phyloP scores from a whole-genome alignment of 2,797 vertebrate genomes.

The Bovichtus diacanthus region DNA sequence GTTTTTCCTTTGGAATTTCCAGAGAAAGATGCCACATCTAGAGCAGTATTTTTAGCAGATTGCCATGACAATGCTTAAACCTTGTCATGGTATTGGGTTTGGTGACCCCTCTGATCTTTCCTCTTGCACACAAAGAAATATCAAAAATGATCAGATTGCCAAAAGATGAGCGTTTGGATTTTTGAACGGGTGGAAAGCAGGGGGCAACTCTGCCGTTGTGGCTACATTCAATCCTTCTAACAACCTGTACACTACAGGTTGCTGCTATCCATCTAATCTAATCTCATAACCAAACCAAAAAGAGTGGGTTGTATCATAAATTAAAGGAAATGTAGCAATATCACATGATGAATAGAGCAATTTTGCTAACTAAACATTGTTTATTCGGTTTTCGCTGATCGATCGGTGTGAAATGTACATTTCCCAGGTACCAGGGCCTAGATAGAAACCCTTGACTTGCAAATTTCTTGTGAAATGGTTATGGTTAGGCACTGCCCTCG shows the following conservation, averaged over 20 bases:
- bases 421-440: background rate
- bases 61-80: too few species aligned
- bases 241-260: background rate
- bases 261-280: background rate
- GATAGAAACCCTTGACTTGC: too few species aligned
- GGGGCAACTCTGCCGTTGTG: background rate
- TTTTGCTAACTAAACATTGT: too few species aligned
- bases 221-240: background rate
- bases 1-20: background rate
- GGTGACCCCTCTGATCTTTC: background rate
- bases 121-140: background rate
- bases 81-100: too few species aligned
- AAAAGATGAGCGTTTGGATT: too few species aligned
- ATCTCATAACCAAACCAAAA: background rate
- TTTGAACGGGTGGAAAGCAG: background rate
- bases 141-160: background rate
- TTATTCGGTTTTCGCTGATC: background rate
- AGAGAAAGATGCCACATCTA: background rate
- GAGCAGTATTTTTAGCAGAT: background rate
- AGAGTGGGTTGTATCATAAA: too few species aligned
- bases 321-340: background rate
- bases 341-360: background rate
- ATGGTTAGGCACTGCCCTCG: too few species aligned
- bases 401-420: background rate
- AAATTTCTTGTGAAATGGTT: too few species aligned